Percentiles rank a stretch among this genome's conserved stretches.
These are phyloP conservation scores for Acanthornis magna DNA, from an alignment of 2,797 vertebrate species.

Conservation along the genomic window DNA sequence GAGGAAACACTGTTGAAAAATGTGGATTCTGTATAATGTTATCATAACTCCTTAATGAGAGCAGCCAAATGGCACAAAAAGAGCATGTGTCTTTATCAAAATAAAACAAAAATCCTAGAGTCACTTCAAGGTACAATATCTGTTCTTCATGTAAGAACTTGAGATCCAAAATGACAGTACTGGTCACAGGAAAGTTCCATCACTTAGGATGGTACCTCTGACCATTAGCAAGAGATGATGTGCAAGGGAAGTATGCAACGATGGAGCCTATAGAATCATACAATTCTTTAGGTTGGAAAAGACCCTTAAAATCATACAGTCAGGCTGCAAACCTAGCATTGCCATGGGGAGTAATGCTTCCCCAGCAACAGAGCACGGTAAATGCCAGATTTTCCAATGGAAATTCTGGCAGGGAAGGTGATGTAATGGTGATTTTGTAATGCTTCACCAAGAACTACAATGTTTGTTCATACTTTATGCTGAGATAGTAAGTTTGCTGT, in stretches of 20 bases:
- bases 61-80: neutral
- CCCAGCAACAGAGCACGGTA: neutral
- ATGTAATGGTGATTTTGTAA: neutral
- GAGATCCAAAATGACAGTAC: neutral
- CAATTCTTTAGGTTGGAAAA: neutral
- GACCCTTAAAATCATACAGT: neutral
- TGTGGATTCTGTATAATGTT: neutral
- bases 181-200: neutral
- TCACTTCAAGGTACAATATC: neutral
- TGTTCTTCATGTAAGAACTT: neutral
- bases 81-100: neutral
- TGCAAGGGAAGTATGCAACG: neutral
- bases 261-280: neutral
- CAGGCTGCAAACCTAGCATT: neutral
- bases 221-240: neutral
- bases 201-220: neutral
- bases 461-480: neutral
- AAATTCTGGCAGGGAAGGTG: neutral
- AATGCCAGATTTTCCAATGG: neutral
- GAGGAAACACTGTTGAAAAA: neutral
- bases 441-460: neutral
- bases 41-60: neutral
- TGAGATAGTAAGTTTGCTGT: neutral
- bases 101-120: neutral
- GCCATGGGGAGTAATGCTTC: neutral